phyloP scores from a whole-genome alignment of 1,140 invertebrate genomes.

The Dreissena rostriformis region DNA sequence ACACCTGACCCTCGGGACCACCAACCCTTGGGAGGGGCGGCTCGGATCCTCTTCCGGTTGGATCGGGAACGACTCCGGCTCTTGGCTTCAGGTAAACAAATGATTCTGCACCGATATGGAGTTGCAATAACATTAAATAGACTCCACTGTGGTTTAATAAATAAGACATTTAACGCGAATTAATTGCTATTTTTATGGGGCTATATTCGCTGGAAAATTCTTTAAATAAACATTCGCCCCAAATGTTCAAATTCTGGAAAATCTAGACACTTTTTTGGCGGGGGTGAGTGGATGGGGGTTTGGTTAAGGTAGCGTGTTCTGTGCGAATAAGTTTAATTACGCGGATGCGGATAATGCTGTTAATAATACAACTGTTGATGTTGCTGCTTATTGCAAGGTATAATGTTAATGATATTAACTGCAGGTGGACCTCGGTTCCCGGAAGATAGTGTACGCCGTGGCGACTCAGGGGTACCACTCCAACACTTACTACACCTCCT shows the following conservation, averaged over 20 bases:
- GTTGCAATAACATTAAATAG: too few relatives aligned
- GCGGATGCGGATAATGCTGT: too few relatives aligned
- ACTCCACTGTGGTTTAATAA: too few relatives aligned
- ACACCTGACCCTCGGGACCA: conserved; percentile 47
- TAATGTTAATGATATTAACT: not conserved
- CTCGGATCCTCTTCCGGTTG: conserved; percentile 50
- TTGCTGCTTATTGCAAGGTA: not conserved
- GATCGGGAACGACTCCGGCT: conserved; percentile 52
- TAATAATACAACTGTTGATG: not conserved
- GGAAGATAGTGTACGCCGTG: conserved; percentile 38
- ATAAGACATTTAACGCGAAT: too few relatives aligned
- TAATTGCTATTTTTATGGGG: too few relatives aligned
- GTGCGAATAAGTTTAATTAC: too few relatives aligned
- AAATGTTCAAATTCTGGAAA: too few relatives aligned
- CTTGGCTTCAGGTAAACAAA: conserved; percentile 58
- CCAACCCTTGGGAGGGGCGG: conserved; percentile 52
- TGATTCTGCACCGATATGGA: too few relatives aligned
- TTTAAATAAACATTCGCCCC: too few relatives aligned
- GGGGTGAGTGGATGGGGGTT: too few relatives aligned
- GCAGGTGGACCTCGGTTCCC: conserved; percentile 60
- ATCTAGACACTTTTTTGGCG: too few relatives aligned
- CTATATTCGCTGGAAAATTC: too few relatives aligned
- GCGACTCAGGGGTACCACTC: conserved; percentile 58
- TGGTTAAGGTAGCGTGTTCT: not conserved
- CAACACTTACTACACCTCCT: conserved; percentile 54